Conservation (phyloP, 2,888 invertebrate species). For the Dioctria linearis region DNA sequence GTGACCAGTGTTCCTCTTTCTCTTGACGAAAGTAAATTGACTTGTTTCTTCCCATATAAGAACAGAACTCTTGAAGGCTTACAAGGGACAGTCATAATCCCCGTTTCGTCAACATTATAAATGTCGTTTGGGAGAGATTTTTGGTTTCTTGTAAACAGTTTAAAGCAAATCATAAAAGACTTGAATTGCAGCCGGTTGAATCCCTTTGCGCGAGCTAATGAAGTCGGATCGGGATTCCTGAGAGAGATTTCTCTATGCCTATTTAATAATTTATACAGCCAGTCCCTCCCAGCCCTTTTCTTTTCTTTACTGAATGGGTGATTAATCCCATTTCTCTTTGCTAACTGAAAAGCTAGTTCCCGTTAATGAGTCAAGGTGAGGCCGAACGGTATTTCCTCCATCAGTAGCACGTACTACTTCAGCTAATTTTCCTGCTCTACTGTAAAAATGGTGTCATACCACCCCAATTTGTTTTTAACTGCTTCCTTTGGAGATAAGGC, state of each 20-base stretch:
- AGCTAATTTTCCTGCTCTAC: constrained; percentile 1
- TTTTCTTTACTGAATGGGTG: background rate
- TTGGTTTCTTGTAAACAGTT: too few relatives aligned
- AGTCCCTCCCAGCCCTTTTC: background rate
- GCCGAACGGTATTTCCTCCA: background rate
- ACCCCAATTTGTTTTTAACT: too few relatives aligned
- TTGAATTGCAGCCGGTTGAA: background rate
- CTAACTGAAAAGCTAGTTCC: background rate
- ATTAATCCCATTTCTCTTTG: background rate
- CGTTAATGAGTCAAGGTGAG: background rate
- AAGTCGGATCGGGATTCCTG: background rate
- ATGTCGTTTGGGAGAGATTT: too few relatives aligned
- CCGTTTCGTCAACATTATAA: too few relatives aligned
- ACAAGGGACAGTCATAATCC: too few relatives aligned
- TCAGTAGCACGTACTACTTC: background rate
- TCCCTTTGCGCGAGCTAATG: background rate
- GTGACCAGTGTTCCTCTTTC: background rate
- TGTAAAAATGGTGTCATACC: too few relatives aligned
- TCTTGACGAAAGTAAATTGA: too few relatives aligned
- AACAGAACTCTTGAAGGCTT: too few relatives aligned
- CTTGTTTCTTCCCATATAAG: background rate
- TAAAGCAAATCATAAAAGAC: background rate
- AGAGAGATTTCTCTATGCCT: too few relatives aligned
- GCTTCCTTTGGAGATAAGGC: too few relatives aligned
- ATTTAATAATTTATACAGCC: background rate